Base-by-base conservation (phyloP, 2,797 vertebrate genomes). In the Onychomys torridus region DNA sequence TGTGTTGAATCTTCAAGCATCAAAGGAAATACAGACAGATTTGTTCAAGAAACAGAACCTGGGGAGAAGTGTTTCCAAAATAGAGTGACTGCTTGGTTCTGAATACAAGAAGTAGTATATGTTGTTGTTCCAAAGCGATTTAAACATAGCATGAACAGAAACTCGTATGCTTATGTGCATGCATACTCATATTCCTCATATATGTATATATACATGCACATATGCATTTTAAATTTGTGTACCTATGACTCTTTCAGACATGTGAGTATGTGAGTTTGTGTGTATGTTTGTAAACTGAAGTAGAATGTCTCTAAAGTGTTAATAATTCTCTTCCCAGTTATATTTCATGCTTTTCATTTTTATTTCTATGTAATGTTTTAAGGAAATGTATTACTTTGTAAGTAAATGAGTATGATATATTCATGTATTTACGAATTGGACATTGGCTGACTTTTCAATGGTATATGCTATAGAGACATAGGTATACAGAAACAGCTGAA, bases 371-470 rank as follows among this genome's bases (percentile, higher is more conserved):
- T 89, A 92, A 34, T 79, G 69, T 9, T 84, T 86, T 23, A 55
- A 93, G 76, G 92, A 90, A 95, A 94, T 55, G 6, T 11, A 52
- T 40, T 83, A 55, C 32, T 89, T 95, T 77, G 12, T 14, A 67
- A 43, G 55, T 57, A 76, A 40, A 73, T 87, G 59, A 27, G 46
- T 13, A 37, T 27, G n/a, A 32, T 37, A 82, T 17, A 65, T 91
- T 6, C 37, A 84, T 65, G 87, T 19, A 67, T 55, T 55, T 55
- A 55, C 14, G 46, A 87, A n/a, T 77, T 83, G 14, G 17, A 49
- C 6, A 84, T 37, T 67, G 76, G 3, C 9, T 78, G 91, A 37
- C 73, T 91, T 94, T 84, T 89, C 69, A 91, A 29, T 49, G 75
- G 3, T 32, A 55, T 77, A 29, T 9, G 27, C 21, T 69, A 5